These are phyloP conservation scores for Metallyticus violacea DNA, from an alignment of 2,888 invertebrate species.

Conservation along the genomic window DNA sequence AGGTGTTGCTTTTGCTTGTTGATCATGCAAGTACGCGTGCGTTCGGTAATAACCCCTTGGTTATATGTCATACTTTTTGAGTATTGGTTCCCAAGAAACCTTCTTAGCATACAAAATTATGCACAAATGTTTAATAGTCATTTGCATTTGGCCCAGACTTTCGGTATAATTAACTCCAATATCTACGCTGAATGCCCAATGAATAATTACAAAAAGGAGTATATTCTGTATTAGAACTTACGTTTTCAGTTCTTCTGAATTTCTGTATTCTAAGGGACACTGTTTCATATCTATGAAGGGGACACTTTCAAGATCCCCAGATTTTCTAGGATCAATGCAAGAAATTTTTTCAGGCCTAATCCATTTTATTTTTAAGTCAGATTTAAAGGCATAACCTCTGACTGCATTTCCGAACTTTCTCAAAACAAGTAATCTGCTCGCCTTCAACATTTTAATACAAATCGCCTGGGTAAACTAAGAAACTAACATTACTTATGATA, in stretches of 20 bases:
- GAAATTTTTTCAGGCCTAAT: conserved; percentile 66
- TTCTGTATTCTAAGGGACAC: conserved; percentile 52
- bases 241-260: conserved; percentile 69
- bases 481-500: neutral
- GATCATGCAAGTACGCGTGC: too few species aligned
- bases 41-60: too few species aligned
- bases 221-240: too few species aligned
- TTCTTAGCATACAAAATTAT: too few species aligned
- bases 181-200: too few species aligned
- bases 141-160: too few species aligned
- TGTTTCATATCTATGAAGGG: conserved; percentile 55
- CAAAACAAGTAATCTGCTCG: neutral
- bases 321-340: conserved; percentile 61
- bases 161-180: too few species aligned
- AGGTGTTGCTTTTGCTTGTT: too few species aligned
- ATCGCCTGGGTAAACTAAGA: neutral
- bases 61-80: too few species aligned
- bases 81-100: too few species aligned
- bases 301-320: conserved; percentile 65
- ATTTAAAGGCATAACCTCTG: conserved; percentile 54
- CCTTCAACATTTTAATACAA: neutral
- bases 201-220: too few species aligned
- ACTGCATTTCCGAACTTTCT: neutral
- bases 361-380: conserved; percentile 75
- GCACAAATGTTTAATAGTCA: too few species aligned